Evolutionary conservation across 2,113 vertebrate genomes (phyloP).

Genomic region (Crotophaga sulcirostris): DNA sequence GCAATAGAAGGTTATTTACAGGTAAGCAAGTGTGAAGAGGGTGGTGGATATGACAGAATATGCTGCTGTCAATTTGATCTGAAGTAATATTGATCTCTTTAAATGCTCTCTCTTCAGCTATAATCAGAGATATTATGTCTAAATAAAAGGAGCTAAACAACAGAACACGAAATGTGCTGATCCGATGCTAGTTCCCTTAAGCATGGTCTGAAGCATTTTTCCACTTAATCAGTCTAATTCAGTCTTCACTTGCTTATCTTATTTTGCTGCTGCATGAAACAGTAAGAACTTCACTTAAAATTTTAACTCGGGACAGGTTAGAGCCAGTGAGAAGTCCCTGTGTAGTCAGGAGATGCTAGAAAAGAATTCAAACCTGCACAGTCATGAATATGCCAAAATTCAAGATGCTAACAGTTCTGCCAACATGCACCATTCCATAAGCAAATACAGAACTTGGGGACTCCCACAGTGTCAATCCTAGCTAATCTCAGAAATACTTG

Average conservation of each 20-base stretch:
- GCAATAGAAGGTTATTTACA: not conserved
- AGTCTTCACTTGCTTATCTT: not conserved
- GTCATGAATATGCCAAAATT: not conserved
- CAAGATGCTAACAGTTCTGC: not conserved
- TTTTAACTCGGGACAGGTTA: not conserved
- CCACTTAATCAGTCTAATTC: not conserved
- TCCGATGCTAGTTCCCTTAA: not conserved
- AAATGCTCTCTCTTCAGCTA: not conserved
- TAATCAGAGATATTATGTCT: not conserved
- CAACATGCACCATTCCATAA: not conserved
- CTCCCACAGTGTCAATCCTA: not conserved
- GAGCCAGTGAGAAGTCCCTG: not conserved
- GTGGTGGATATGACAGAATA: fast-evolving
- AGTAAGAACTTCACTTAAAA: no score
- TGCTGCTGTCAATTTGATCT: not conserved
- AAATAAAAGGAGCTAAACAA: not conserved
- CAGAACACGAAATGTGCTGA: not conserved
- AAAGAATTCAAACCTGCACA: not conserved
- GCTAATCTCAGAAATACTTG: not conserved
- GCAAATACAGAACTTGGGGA: not conserved
- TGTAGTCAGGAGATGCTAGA: not conserved
- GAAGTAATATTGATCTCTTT: not conserved
- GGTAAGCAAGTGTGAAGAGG: not conserved
- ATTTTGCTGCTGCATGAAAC: not conserved
- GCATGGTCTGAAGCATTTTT: not conserved